Conservation (phyloP, 2,888 invertebrate genomes). For the Melieria omissa region DNA sequence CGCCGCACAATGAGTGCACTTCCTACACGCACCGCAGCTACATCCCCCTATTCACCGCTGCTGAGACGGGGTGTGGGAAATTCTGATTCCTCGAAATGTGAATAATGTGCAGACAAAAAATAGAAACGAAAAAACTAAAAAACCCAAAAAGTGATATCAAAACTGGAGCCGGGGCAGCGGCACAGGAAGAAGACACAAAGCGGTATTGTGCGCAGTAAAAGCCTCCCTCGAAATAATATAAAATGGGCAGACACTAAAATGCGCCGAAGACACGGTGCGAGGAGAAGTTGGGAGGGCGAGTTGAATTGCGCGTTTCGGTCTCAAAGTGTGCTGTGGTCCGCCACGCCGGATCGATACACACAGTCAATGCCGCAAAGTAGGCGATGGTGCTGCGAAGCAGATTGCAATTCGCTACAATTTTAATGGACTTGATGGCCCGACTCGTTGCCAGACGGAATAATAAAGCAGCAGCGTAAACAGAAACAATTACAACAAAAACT, state of each 20-base stretch:
- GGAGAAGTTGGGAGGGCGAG: too few species aligned
- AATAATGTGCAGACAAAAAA: too few species aligned
- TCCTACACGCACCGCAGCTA: slow-evolving; percentile 7
- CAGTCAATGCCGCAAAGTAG: too few species aligned
- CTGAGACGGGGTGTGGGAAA: slow-evolving; percentile 28
- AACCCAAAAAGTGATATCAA: slow-evolving; percentile 9
- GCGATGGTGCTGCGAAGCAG: too few species aligned
- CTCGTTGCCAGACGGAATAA: slow-evolving; percentile 9
- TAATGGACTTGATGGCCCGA: background rate
- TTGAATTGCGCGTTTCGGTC: too few species aligned
- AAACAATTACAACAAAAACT: slow-evolving; percentile 1
- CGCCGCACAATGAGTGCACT: slow-evolving; percentile 10
- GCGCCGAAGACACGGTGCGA: background rate
- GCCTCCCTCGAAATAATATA: too few species aligned
- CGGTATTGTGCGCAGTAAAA: too few species aligned
- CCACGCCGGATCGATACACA: too few species aligned
- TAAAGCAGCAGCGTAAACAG: slow-evolving; percentile 1
- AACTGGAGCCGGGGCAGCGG: background rate
- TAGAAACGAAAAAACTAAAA: background rate
- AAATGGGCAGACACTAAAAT: background rate
- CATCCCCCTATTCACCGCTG: background rate
- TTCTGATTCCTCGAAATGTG: slow-evolving; percentile 15
- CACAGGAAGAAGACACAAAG: background rate
- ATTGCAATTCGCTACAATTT: slow-evolving; percentile 1
- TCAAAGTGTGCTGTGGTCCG: too few species aligned